These are phyloP conservation scores for Drosophila sp. DNA, from an alignment of 1,140 invertebrate species.

Conservation along the genomic window DNA sequence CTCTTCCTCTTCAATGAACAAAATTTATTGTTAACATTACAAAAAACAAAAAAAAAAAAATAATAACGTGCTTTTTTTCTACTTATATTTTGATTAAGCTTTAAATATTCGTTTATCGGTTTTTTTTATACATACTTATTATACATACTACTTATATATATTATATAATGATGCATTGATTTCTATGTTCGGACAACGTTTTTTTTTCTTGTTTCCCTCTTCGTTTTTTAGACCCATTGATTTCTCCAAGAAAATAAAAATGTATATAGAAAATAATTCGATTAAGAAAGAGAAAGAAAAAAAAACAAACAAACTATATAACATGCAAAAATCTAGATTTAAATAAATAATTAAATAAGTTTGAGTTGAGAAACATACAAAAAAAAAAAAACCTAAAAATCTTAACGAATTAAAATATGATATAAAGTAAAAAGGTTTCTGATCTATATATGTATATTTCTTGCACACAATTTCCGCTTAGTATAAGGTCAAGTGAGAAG, in stretches of 20 bases:
- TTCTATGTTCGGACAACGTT: neutral
- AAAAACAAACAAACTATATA: neutral
- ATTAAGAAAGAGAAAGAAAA: constrained; percentile 30
- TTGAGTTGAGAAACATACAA: constrained; percentile 4
- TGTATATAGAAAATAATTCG: constrained; percentile 56
- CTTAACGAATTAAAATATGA: constrained; percentile 38
- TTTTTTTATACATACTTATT: constrained; percentile 33
- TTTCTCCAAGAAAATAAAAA: constrained; percentile 74
- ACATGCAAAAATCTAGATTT: constrained; percentile 6
- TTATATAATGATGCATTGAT: constrained; percentile 31
- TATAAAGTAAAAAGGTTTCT: neutral
- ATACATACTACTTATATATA: neutral
- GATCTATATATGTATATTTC: neutral
- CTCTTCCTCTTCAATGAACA: constrained; percentile 37
- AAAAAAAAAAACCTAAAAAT: constrained; percentile 11
- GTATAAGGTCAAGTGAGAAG: neutral
- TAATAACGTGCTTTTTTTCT: neutral
- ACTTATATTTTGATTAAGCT: constrained; percentile 1
- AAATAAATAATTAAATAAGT: constrained; percentile 29
- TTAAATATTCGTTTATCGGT: constrained; percentile 19
- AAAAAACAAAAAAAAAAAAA: neutral
- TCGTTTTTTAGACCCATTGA: constrained; percentile 40
- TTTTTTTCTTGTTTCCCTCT: neutral
- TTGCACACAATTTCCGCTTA: neutral
- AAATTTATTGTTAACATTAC: constrained; percentile 54